Evolutionary conservation across 2,888 invertebrate species (phyloP).

Genomic region (Cataglyphis altisquamis): DNA sequence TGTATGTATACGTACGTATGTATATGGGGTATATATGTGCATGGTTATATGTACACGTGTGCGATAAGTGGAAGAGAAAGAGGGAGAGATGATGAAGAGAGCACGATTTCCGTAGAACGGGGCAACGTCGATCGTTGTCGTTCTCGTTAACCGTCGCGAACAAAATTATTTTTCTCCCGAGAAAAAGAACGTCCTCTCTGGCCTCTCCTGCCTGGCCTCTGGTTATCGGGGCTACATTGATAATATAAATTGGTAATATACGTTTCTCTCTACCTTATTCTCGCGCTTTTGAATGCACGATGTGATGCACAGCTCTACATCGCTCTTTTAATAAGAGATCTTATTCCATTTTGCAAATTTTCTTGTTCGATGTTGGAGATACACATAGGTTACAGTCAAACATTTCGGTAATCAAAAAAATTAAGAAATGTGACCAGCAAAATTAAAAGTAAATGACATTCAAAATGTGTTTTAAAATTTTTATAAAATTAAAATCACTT

Average conservation of each 20-base stretch:
- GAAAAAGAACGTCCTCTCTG: constrained; percentile 32
- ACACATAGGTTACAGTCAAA: background rate
- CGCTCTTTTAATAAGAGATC: background rate
- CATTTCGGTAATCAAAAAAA: background rate
- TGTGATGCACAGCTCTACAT: background rate
- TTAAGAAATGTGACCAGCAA: background rate
- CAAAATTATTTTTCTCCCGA: constrained; percentile 53
- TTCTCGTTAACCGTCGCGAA: constrained; percentile 54
- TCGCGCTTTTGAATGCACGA: constrained; percentile 3
- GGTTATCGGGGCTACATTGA: constrained; percentile 26
- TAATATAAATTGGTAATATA: constrained; percentile 53
- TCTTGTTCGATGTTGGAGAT: background rate
- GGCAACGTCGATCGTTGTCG: constrained; percentile 51
- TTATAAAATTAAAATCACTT: background rate
- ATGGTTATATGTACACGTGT: background rate
- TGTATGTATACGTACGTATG: background rate
- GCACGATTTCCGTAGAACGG: constrained; percentile 37
- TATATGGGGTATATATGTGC: background rate
- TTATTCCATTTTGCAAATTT: background rate
- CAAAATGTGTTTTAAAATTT: background rate
- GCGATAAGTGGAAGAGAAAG: constrained; percentile 25
- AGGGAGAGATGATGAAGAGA: constrained; percentile 30
- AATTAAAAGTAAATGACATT: background rate
- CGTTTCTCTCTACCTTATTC: constrained; percentile 33
- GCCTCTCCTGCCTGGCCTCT: background rate